Evolutionary conservation across 2,888 invertebrate species (phyloP), one percentile per base, ranked within the genome.

Genomic region (Chromoteleia sp.): DNA sequence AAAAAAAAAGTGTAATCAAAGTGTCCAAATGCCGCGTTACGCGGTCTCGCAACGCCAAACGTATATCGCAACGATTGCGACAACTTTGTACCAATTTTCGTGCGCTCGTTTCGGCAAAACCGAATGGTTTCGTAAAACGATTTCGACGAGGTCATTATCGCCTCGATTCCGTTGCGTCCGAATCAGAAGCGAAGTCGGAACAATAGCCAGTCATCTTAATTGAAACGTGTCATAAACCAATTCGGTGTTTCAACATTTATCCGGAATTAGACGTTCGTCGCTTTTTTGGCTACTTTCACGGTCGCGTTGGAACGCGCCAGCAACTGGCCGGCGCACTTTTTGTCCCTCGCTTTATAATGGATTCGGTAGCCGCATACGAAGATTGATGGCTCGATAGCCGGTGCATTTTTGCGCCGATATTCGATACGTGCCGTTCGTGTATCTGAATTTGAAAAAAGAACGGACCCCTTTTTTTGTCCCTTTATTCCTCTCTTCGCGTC

Each of bases 231-330:
- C 63, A 67, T 78, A 67, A 74, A 50, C 58, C 71, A 58, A 68
- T 76, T 63, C 56, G 12, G 45, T 56, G 10, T 63, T 80, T 80
- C 75, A 63, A 70, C 68, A 63, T 80, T 63, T 63, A 63, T 75
- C 56, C 52, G 58, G 17, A 70, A 80, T 70, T 80, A 75, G 76
- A 76, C 75, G 58, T 56, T 52, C 59, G 67, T 52, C 63, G 73
- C 65, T 70, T 81, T 81, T 76, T 81, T 81, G 39, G 76, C 36
- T 39, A 67, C 81, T 81, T 76, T 81, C 71, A 76, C 59, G 81
- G 73, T 73, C 81, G 59, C 76, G 17, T 63, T 70, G 65, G 67
- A 79, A 71, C 61, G 68, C 58, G 61, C 41, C 68, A 14, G 63
- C 67, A 48, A 75, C 41, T 8, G 56, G 45, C 61, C 52, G 73